A percentile compares a stretch with the other conserved stretches of the same genome.
These are phyloP conservation scores for Euzophera pinguis DNA, from an alignment of 2,888 invertebrate genomes.

Conservation along the genomic window DNA sequence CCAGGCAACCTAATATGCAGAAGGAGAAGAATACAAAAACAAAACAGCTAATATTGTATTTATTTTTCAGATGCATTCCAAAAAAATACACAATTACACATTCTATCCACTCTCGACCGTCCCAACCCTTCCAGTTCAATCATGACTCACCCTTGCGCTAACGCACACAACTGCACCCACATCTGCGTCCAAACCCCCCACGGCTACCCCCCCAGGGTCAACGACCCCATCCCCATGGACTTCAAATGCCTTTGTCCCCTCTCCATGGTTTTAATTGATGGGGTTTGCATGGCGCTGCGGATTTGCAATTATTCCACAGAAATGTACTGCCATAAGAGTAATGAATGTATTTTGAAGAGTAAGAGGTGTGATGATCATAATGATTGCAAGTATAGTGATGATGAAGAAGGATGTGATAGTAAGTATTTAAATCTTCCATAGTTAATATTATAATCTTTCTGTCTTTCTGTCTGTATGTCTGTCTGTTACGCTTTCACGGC, in stretches of 20 bases:
- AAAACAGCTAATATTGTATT: no score
- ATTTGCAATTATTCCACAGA: constrained; percentile 69
- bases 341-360: constrained; percentile 55
- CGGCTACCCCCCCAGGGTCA: constrained; percentile 16
- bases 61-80: constrained; percentile 69
- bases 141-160: constrained; percentile 79
- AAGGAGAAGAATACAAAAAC: no score
- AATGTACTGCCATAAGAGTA: constrained; percentile 65
- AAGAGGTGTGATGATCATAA: constrained; percentile 69
- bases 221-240: constrained; percentile 19
- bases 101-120: constrained; percentile 40
- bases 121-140: constrained; percentile 32
- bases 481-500: no score
- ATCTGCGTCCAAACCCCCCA: constrained; percentile 81
- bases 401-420: constrained; percentile 74
- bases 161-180: constrained; percentile 86
- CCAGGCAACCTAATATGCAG: no score
- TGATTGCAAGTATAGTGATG: constrained; percentile 78
- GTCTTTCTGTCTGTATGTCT: no score
- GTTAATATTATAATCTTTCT: no score
- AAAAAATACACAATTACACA: constrained; percentile 56
- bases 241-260: constrained; percentile 83
- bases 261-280: constrained; percentile 75
- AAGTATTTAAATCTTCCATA: constrained; percentile 17
- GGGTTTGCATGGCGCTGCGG: constrained; percentile 77